A percentile compares a stretch with the other conserved stretches of the same genome.
phyloP scores from a whole-genome alignment of 2,113 vertebrate genomes.

The Sphaerodactylus townsendi region DNA sequence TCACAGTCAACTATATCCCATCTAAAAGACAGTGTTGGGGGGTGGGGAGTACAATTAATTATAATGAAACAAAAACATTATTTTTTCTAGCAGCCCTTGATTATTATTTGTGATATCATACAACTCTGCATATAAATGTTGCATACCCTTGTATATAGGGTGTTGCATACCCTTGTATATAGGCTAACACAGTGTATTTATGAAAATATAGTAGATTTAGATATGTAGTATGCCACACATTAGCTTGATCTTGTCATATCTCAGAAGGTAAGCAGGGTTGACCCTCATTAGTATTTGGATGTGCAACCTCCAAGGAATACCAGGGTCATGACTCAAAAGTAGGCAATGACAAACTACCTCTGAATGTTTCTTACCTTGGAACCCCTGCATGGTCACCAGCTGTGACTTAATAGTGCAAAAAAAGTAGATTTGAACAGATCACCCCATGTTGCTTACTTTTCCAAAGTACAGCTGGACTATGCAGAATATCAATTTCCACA shows the following conservation, averaged over 20 bases:
- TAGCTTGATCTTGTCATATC: no score
- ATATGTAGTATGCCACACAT: no score
- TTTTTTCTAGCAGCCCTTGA: conserved; percentile 23
- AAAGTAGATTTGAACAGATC: no score
- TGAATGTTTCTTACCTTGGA: no score
- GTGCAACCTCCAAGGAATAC: no score
- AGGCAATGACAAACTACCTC: no score
- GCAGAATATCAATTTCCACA: conserved; percentile 18
- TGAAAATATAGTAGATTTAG: not conserved
- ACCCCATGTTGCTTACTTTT: not conserved
- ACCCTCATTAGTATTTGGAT: no score
- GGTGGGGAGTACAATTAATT: conserved; percentile 38
- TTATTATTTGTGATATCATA: not conserved
- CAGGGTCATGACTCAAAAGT: no score
- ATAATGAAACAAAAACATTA: conserved; percentile 51
- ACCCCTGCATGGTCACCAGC: no score
- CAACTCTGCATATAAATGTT: not conserved
- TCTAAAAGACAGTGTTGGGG: conserved; percentile 48
- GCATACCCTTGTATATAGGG: not conserved
- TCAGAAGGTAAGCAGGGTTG: no score
- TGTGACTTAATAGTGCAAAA: no score
- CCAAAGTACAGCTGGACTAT: not conserved
- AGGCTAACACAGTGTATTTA: not conserved
- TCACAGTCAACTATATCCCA: conserved; percentile 56
- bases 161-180: not conserved